These are phyloP conservation scores for Parazoanthus darwini DNA, from an alignment of 92 coral and sea anemone species.

Conservation along the genomic window DNA sequence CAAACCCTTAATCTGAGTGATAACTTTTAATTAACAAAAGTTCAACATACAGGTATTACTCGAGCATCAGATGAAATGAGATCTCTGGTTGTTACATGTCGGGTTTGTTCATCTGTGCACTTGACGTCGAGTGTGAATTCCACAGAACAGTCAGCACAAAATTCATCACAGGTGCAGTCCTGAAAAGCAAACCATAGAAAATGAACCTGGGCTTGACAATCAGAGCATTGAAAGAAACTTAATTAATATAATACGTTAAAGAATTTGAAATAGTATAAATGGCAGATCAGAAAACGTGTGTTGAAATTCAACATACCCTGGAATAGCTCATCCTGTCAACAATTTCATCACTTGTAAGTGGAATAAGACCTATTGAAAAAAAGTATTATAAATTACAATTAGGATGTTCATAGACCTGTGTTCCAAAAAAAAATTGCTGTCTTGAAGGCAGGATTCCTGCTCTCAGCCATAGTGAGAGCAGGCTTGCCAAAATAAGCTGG, in stretches of 20 bases:
- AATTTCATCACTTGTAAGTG: constrained; percentile 92
- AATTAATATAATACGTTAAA: no score
- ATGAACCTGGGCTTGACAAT: background rate
- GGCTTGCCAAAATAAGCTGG: no score
- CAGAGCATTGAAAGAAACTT: background rate
- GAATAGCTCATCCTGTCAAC: constrained; percentile 89
- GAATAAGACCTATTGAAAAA: constrained; percentile 73
- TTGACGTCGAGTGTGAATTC: constrained; percentile 91
- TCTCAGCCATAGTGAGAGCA: no score
- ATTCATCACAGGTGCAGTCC: constrained; percentile 98
- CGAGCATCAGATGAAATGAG: constrained; percentile 85
- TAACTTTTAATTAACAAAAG: background rate
- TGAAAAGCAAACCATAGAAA: constrained; percentile 28
- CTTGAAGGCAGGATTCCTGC: no score
- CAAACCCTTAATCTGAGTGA: no score
- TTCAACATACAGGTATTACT: constrained; percentile 88
- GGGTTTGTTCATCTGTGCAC: constrained; percentile 93
- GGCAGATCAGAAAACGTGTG: background rate
- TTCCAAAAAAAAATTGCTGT: no score
- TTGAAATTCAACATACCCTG: constrained; percentile 61
- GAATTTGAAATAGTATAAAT: no score
- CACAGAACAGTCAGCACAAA: constrained; percentile 95
- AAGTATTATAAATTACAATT: background rate
- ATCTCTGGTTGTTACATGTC: constrained; percentile 96
- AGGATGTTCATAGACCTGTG: no score